Conservation (phyloP, 35 echinoderm and acorn worm species). For the Amphiura filiformis region DNA sequence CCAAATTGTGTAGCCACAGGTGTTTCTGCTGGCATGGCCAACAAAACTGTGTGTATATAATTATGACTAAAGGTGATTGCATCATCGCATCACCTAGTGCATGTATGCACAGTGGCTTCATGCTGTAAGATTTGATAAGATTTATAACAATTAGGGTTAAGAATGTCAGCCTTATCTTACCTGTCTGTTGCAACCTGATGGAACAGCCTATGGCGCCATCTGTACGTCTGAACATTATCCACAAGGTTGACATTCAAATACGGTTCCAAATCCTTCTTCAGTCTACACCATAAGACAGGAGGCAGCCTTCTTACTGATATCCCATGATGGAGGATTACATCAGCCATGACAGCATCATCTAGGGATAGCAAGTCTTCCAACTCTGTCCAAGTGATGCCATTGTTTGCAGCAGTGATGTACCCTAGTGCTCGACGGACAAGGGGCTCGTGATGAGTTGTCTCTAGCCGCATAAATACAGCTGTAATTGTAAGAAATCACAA, state of each 20-base stretch:
- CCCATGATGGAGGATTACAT: conserved; percentile 42
- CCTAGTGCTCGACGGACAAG: conserved; percentile 71
- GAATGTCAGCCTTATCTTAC: conserved; percentile 42
- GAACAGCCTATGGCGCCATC: conserved; percentile 73
- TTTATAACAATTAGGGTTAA: no score
- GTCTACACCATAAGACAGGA: conserved; percentile 62
- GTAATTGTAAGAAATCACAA: no score
- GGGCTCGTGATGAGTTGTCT: conserved; percentile 55
- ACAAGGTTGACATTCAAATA: conserved; percentile 35
- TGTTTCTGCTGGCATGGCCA: no score
- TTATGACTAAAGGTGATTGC: no score
- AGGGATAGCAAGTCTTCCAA: conserved; percentile 86
- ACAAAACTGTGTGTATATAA: no score
- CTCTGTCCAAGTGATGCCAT: conserved; percentile 69
- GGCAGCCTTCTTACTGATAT: conserved; percentile 58
- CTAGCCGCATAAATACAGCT: conserved; percentile 44
- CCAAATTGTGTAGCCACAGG: no score
- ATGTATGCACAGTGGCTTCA: no score
- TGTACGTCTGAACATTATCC: conserved; percentile 57
- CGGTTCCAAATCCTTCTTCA: conserved; percentile 52
- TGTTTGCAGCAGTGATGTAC: conserved; percentile 70
- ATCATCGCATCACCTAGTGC: no score
- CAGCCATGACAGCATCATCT: conserved; percentile 74
- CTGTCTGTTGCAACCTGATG: conserved; percentile 72
- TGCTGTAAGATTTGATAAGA: no score